Evolutionary conservation across 2,888 invertebrate species (phyloP).

Genomic region (Sinohyriopsis cumingii): DNA sequence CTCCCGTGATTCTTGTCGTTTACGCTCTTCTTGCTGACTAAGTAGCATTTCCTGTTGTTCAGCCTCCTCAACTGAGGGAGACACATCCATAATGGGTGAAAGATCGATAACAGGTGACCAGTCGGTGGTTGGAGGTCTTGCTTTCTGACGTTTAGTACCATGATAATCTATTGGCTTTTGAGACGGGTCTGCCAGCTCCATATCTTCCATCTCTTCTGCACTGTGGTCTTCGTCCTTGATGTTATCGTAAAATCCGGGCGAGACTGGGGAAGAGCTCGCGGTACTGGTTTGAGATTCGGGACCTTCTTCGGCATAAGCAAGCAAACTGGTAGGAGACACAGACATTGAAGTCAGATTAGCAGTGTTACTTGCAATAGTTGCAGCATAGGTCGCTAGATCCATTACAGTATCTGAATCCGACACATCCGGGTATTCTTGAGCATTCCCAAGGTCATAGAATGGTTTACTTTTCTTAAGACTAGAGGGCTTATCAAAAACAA

Average conservation of each 20-base stretch:
- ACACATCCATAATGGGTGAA: conserved; percentile 73
- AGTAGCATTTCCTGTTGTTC: conserved; percentile 70
- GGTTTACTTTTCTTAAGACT: conserved; percentile 38
- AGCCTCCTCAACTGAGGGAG: conserved; percentile 72
- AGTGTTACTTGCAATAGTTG: conserved; percentile 70
- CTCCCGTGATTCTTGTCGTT: conserved; percentile 53
- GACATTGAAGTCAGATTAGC: conserved; percentile 69
- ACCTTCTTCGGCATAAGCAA: conserved; percentile 28
- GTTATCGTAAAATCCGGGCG: conserved; percentile 62
- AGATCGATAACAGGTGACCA: conserved; percentile 74
- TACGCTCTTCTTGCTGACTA: conserved; percentile 59
- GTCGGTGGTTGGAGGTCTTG: conserved; percentile 66
- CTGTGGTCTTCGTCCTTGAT: conserved; percentile 41
- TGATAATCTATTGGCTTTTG: conserved; percentile 68
- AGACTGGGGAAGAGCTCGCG: conserved; percentile 59
- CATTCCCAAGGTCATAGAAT: conserved; percentile 35
- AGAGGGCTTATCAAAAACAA: conserved; percentile 48
- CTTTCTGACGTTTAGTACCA: conserved; percentile 67
- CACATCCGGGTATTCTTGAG: conserved; percentile 19
- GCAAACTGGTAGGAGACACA: conserved; percentile 65
- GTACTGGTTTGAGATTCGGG: conserved; percentile 56
- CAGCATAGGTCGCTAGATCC: conserved; percentile 69
- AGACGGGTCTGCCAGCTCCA: conserved; percentile 66
- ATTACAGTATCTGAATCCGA: conserved; percentile 58
- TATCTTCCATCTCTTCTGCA: conserved; percentile 49